Conservation (phyloP, 2,888 invertebrate genomes). For the Isoperla grammatica region DNA sequence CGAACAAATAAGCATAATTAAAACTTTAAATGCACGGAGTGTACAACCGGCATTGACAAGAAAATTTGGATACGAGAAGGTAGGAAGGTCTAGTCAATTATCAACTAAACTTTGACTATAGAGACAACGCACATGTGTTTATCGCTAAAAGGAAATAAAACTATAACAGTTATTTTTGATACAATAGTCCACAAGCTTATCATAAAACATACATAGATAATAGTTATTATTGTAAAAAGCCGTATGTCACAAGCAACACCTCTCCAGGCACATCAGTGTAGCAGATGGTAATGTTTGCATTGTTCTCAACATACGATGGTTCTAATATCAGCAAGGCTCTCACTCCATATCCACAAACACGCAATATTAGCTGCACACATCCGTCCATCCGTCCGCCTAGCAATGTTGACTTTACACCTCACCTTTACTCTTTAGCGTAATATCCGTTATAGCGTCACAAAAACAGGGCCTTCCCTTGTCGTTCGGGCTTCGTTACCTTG, state of each 20-base stretch:
- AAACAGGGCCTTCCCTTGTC: neutral
- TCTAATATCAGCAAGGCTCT: constrained; percentile 4
- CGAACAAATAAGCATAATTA: too few species aligned
- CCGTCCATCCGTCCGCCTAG: constrained; percentile 2
- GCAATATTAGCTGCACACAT: constrained; percentile 8
- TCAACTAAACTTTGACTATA: too few species aligned
- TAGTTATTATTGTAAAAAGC: constrained; percentile 10
- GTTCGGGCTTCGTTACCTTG: too few species aligned
- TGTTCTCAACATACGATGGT: neutral
- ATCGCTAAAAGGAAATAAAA: constrained; percentile 1
- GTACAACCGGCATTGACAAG: too few species aligned
- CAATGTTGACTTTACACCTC: constrained; percentile 7
- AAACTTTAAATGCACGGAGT: too few species aligned
- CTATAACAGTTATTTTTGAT: neutral
- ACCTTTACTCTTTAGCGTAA: neutral
- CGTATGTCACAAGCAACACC: neutral
- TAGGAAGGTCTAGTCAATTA: too few species aligned
- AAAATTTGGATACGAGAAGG: too few species aligned
- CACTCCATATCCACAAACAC: constrained; percentile 6
- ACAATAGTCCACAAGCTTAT: constrained; percentile 1
- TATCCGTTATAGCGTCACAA: constrained; percentile 6
- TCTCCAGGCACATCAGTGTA: neutral
- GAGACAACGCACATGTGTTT: neutral
- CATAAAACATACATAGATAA: constrained; percentile 15
- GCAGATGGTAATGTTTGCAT: constrained; percentile 5